Evolutionary conservation across 2,888 invertebrate species (phyloP).

Genomic region (Drosophila atripex): DNA sequence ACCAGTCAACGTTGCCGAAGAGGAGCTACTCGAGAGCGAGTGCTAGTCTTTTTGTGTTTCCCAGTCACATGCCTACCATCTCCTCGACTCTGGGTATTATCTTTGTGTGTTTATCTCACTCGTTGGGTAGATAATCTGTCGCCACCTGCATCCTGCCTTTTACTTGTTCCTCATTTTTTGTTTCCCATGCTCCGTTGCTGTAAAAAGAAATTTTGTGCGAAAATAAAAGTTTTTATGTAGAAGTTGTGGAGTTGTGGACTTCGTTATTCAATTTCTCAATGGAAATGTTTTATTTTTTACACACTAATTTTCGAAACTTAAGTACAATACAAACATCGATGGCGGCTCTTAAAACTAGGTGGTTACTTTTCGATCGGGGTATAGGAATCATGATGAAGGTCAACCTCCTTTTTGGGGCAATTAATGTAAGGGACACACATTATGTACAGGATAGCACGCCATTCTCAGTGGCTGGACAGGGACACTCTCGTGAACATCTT

Average conservation of each 20-base stretch:
- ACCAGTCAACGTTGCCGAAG: conserved; percentile 52
- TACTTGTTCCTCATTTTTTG: conserved; percentile 27
- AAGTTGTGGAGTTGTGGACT: conserved; percentile 12
- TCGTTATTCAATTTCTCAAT: neutral
- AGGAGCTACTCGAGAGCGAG: conserved; percentile 80
- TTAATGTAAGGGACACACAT: conserved; percentile 18
- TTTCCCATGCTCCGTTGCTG: conserved; percentile 14
- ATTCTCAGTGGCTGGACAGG: conserved; percentile 37
- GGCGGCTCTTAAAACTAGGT: conserved; percentile 66
- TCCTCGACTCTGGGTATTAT: conserved; percentile 26
- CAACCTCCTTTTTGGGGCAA: conserved; percentile 23
- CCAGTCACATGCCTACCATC: conserved; percentile 47
- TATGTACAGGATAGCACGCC: conserved; percentile 58
- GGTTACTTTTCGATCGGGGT: conserved; percentile 3
- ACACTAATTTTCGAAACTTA: conserved; percentile 61
- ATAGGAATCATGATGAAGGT: conserved; percentile 10
- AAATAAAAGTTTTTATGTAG: conserved; percentile 39
- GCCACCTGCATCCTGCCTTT: conserved; percentile 20
- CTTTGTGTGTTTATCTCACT: conserved; percentile 43
- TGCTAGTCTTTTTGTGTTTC: conserved; percentile 47
- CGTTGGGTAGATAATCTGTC: conserved; percentile 53
- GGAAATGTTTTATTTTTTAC: conserved; percentile 37
- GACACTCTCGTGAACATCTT: conserved; percentile 72
- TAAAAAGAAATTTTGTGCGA: conserved; percentile 18
- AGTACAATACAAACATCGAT: conserved; percentile 71